Evolutionary conservation across 2,888 invertebrate genomes (phyloP).

Genomic region (Pandemis corylana): DNA sequence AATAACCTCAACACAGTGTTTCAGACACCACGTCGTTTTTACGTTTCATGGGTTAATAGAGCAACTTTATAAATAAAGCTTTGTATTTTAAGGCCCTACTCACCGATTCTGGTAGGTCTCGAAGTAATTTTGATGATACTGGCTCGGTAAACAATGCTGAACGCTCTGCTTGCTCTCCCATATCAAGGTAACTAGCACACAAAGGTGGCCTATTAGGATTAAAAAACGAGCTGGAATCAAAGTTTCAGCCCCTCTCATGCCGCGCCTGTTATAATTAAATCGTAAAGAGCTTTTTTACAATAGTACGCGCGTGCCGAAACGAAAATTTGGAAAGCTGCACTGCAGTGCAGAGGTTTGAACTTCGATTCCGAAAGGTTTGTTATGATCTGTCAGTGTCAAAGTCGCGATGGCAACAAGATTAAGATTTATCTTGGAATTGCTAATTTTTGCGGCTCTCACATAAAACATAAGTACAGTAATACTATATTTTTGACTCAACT

Average conservation of each 20-base stretch:
- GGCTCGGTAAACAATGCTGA: conserved; percentile 82
- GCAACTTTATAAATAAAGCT: background rate
- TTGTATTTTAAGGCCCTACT: conserved; percentile 52
- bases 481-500: background rate
- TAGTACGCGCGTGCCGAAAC: conserved; percentile 6
- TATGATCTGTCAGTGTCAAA: conserved; percentile 28
- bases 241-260: conserved; percentile 77
- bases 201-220: conserved; percentile 88
- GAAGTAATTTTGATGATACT: conserved; percentile 76
- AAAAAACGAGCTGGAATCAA: conserved; percentile 89
- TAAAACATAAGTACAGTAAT: too few relatives aligned
- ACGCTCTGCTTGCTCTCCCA: conserved; percentile 86
- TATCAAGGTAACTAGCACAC: conserved; percentile 87
- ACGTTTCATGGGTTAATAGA: background rate
- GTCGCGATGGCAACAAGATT: conserved; percentile 16
- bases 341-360: conserved; percentile 8
- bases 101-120: conserved; percentile 85
- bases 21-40: background rate
- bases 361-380: conserved; percentile 21
- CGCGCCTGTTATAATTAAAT: conserved; percentile 48
- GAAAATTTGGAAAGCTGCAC: conserved; percentile 12
- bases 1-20: conserved; percentile 20
- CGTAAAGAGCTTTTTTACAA: conserved; percentile 9
- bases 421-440: too few relatives aligned
- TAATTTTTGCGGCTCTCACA: too few relatives aligned